A percentile compares a stretch with the other conserved stretches of the same genome.
Evolutionary conservation across 2,797 vertebrate genomes (phyloP).

Genomic region (Arrhamphus sclerolepis): DNA sequence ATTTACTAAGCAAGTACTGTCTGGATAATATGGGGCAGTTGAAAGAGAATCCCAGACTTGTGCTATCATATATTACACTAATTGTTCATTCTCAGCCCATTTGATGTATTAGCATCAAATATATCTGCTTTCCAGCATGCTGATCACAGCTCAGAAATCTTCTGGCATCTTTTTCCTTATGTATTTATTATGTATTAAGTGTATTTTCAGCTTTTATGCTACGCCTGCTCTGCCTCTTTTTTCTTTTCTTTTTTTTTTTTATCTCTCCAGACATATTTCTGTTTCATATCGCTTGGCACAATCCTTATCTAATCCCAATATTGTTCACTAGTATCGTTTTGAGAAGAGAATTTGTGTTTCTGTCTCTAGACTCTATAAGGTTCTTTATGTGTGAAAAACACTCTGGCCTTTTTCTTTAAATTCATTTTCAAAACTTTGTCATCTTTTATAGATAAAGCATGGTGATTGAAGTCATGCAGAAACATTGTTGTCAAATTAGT

Average conservation of each 20-base stretch:
- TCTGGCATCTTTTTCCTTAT: constrained; percentile 36
- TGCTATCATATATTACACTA: constrained; percentile 17
- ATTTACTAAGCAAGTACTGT: constrained; percentile 19
- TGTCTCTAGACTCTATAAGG: constrained; percentile 4
- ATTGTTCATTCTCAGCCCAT: constrained; percentile 36
- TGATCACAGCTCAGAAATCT: constrained; percentile 43
- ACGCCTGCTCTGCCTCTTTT: constrained; percentile 31
- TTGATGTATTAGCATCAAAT: constrained; percentile 7
- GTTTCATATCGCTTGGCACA: constrained; percentile 46
- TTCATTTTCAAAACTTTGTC: constrained; percentile 3
- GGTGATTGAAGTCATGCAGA: constrained; percentile 4
- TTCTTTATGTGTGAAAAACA: constrained; percentile 27
- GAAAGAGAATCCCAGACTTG: neutral
- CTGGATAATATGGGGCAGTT: neutral
- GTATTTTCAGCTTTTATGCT: constrained; percentile 35
- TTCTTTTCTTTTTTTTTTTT: constrained; percentile 20
- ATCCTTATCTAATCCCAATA: constrained; percentile 54
- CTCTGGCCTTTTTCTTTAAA: constrained; percentile 2
- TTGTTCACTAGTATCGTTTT: constrained; percentile 42
- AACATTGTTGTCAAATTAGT: neutral
- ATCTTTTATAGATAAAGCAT: constrained; percentile 3
- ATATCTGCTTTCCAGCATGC: constrained; percentile 13
- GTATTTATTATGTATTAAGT: too few relatives aligned
- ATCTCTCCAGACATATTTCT: constrained; percentile 50
- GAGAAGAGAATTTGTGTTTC: constrained; percentile 13